Percentiles rank a stretch among this genome's conserved stretches.
Evolutionary conservation across 1,140 invertebrate species (phyloP).

Genomic region (Aradophagus sp.): DNA sequence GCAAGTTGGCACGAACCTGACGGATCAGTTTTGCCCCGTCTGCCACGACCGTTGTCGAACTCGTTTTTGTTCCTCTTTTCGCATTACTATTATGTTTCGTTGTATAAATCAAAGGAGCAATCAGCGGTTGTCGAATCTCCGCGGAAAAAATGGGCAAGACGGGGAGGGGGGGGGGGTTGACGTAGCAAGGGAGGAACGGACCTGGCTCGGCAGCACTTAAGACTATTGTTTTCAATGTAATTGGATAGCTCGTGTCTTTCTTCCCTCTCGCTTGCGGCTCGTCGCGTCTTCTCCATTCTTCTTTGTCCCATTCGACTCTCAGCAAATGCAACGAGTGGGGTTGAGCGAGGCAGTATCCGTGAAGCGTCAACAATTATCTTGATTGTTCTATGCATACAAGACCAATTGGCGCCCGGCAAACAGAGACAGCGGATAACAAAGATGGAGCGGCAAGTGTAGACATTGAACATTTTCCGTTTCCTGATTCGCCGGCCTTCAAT

Average conservation of each 20-base stretch:
- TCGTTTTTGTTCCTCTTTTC: too few relatives aligned
- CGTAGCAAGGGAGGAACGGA: conserved; percentile 29
- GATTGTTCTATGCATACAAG: conserved; percentile 75
- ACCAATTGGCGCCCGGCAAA: conserved; percentile 56
- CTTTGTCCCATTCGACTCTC: conserved; percentile 49
- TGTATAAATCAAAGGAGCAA: too few relatives aligned
- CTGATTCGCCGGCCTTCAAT: conserved; percentile 47
- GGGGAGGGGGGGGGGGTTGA: conserved; percentile 29
- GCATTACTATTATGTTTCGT: too few relatives aligned
- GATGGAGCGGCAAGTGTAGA: conserved; percentile 29
- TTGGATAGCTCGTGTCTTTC: conserved; percentile 74
- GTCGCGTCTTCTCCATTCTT: conserved; percentile 25
- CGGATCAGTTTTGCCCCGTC: too few relatives aligned
- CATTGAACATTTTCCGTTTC: conserved; percentile 63
- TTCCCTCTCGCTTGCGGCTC: conserved; percentile 46
- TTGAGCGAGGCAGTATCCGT: conserved; percentile 59
- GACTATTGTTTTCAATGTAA: conserved; percentile 77
- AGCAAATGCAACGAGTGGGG: conserved; percentile 43
- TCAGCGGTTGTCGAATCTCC: conserved; percentile 33
- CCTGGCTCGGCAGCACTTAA: conserved; percentile 73
- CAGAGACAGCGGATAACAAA: conserved; percentile 34
- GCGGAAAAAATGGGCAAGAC: conserved; percentile 32
- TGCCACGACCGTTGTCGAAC: too few relatives aligned
- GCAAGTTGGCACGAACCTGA: too few relatives aligned
- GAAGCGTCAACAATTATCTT: conserved; percentile 75